These are phyloP conservation scores for Meriones psammophilus DNA, from an alignment of 2,797 vertebrate species.

Conservation along the genomic window DNA sequence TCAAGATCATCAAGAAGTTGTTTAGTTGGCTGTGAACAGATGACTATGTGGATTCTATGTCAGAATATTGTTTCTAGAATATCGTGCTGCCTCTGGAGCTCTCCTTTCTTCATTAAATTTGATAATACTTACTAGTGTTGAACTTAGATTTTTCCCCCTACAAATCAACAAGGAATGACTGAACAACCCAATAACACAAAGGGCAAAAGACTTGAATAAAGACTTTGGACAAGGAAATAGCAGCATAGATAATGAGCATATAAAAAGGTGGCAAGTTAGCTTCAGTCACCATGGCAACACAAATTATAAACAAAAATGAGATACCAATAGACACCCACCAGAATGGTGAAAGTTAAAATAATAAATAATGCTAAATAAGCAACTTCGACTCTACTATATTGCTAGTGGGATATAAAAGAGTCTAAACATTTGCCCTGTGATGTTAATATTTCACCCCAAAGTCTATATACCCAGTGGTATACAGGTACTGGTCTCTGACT, in stretches of 20 bases:
- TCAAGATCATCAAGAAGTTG: slow-evolving; percentile 15
- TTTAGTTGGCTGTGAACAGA: slow-evolving; percentile 4
- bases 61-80: not conserved
- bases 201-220: slow-evolving; percentile 5
- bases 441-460: not conserved
- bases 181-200: not conserved
- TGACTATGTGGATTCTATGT: not conserved
- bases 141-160: slow-evolving; percentile 30
- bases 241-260: not conserved
- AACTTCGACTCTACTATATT: not conserved
- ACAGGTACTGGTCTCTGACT: slow-evolving; percentile 27
- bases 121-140: slow-evolving; percentile 33
- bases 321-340: not conserved
- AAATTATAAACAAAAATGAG: slow-evolving; percentile 49
- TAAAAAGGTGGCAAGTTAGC: not conserved
- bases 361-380: not conserved
- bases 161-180: slow-evolving; percentile 44
- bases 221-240: slow-evolving; percentile 26
- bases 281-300: not conserved
- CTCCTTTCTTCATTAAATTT: slow-evolving; percentile 2
- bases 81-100: not conserved
- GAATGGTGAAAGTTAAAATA: slow-evolving; percentile 36
- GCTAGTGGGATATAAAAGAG: not conserved
- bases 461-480: not conserved
- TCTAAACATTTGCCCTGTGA: slow-evolving; percentile 12